A percentile compares a stretch with the other conserved stretches of the same genome.
Evolutionary conservation across 2,888 invertebrate genomes (phyloP).

Genomic region (Scrobipalpa costella): DNA sequence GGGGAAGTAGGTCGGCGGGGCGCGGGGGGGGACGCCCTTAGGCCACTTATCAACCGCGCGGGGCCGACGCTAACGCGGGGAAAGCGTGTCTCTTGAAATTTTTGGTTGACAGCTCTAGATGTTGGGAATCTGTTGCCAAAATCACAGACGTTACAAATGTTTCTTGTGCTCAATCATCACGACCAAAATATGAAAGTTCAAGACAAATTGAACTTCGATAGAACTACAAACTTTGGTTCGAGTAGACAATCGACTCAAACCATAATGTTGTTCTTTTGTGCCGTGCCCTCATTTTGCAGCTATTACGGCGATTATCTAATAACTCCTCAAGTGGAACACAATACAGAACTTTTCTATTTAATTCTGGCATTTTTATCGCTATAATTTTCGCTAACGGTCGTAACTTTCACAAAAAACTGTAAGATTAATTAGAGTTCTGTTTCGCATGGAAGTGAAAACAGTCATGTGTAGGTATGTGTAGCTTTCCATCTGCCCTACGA

Average conservation of each 20-base stretch:
- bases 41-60: constrained; percentile 74
- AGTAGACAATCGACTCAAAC: constrained; percentile 10
- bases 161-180: background rate
- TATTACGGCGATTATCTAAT: constrained; percentile 22
- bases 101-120: constrained; percentile 41
- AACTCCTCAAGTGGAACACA: constrained; percentile 1
- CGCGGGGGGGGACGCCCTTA: constrained; percentile 68
- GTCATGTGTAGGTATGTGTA: constrained; percentile 37
- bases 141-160: constrained; percentile 5
- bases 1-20: constrained; percentile 60
- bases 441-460: constrained; percentile 45
- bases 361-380: constrained; percentile 19
- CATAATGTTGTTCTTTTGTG: constrained; percentile 10
- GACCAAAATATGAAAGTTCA: background rate
- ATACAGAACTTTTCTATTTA: constrained; percentile 22
- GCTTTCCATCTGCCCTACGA: constrained; percentile 48
- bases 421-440: constrained; percentile 25
- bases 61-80: constrained; percentile 53
- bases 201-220: background rate
- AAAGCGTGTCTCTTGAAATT: constrained; percentile 72
- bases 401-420: constrained; percentile 27
- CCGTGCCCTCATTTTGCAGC: constrained; percentile 3
- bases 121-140: constrained; percentile 21
- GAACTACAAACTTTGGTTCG: too few relatives aligned
- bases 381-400: constrained; percentile 19